Conservation (phyloP, 2,797 vertebrate genomes). For the Rachycentron canadum region DNA sequence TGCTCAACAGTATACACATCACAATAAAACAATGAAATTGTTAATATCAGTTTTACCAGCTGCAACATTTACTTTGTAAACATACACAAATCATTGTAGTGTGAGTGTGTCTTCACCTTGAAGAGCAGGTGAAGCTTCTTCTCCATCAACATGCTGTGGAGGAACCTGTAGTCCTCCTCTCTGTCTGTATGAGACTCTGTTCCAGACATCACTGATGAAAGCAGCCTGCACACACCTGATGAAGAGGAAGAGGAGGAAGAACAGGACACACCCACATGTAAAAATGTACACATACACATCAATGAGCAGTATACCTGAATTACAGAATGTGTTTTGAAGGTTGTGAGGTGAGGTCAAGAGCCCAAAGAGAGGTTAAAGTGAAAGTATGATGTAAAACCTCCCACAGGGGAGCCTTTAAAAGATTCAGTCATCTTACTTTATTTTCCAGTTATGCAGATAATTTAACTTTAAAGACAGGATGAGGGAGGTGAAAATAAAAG, state of each 20-base stretch:
- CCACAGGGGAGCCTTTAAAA: not conserved
- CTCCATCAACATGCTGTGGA: conserved; percentile 95
- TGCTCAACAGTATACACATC: not conserved
- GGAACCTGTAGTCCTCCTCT: conserved; percentile 96
- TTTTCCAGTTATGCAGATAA: conserved; percentile 8
- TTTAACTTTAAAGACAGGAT: not conserved
- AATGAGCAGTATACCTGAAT: conserved; percentile 33
- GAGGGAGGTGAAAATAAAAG: not conserved
- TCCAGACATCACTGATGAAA: conserved; percentile 89
- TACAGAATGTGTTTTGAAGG: conserved; percentile 17
- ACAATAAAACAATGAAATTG: not conserved
- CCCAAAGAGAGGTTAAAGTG: conserved; percentile 34
- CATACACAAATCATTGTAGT: not conserved
- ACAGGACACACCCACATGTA: not conserved
- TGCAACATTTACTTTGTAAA: not conserved
- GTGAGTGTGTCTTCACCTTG: conserved; percentile 74
- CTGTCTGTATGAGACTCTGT: conserved; percentile 90
- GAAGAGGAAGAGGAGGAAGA: conserved; percentile 70
- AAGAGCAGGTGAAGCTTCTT: conserved; percentile 96
- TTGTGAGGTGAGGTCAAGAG: conserved; percentile 38
- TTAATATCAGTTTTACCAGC: not conserved
- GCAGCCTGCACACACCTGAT: conserved; percentile 88
- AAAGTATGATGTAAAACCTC: conserved; percentile 24
- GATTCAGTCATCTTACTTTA: not conserved
- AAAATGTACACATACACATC: conserved; percentile 12